These are phyloP conservation scores for Notoglanidium macrostoma DNA, from an alignment of 2,797 vertebrate species.

Conservation along the genomic window DNA sequence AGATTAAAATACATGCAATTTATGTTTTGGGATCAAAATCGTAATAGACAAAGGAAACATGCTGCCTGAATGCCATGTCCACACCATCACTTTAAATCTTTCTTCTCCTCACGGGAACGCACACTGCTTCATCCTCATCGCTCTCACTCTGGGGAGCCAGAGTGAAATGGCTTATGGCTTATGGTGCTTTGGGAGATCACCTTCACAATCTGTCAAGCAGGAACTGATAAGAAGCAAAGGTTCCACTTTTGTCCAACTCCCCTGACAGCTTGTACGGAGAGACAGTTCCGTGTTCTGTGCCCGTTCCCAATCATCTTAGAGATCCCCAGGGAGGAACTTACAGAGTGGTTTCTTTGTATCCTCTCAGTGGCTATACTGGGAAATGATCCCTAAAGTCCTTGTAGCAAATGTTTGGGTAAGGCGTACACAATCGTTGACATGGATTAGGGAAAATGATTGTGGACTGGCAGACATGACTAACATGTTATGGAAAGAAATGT, in stretches of 20 bases:
- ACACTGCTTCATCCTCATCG: neutral
- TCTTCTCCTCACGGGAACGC: neutral
- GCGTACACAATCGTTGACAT: neutral
- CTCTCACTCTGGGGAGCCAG: neutral
- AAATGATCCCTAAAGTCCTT: constrained; percentile 46
- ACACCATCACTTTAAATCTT: neutral
- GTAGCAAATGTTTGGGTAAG: constrained; percentile 28
- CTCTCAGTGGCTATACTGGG: constrained; percentile 32
- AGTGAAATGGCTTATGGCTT: constrained; percentile 22
- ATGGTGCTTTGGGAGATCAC: constrained; percentile 1
- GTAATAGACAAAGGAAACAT: neutral
- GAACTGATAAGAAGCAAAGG: constrained; percentile 45
- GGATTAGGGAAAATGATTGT: constrained; percentile 12
- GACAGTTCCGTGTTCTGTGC: constrained; percentile 33
- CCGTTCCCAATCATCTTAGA: constrained; percentile 41
- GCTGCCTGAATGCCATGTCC: neutral
- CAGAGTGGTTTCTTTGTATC: constrained; percentile 49
- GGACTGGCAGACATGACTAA: constrained; percentile 6
- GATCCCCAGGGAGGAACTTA: constrained; percentile 43
- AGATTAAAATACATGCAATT: neutral
- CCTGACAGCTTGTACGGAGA: constrained; percentile 49
- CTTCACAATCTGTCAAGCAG: constrained; percentile 1
- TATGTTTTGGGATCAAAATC: neutral
- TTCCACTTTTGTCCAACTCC: constrained; percentile 44
- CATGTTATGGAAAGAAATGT: constrained; percentile 10